phyloP scores from a whole-genome alignment of 2,888 invertebrate species.

The Apotomis turbidana region DNA sequence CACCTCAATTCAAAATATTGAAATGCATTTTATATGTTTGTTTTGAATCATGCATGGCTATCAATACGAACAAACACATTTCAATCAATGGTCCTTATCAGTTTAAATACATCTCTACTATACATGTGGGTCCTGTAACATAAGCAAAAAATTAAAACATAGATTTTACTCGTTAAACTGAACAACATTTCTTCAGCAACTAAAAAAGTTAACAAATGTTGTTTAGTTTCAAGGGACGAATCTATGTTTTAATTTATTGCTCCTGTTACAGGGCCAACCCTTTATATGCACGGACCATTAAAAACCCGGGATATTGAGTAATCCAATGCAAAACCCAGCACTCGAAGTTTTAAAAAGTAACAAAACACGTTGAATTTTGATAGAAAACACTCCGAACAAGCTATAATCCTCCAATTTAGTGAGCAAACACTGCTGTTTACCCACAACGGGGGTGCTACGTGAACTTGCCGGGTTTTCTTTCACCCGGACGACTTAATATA shows the following conservation, averaged over 20 bases:
- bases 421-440: constrained; percentile 63
- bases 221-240: no score
- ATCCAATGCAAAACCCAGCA: constrained; percentile 30
- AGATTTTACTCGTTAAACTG: no score
- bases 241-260: no score
- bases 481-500: constrained; percentile 45
- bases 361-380: constrained; percentile 42
- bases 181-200: no score
- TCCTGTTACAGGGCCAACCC: no score
- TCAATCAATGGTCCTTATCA: not conserved
- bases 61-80: not conserved
- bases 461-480: constrained; percentile 46
- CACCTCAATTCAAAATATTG: not conserved
- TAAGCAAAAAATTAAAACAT: no score
- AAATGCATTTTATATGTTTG: not conserved
- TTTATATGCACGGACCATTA: not conserved
- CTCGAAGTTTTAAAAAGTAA: constrained; percentile 41
- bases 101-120: not conserved
- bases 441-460: constrained; percentile 44
- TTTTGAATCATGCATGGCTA: not conserved
- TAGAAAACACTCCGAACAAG: constrained; percentile 49
- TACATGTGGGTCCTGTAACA: not conserved
- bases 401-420: constrained; percentile 65
- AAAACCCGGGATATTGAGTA: constrained; percentile 21
- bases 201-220: no score